Evolutionary conservation across 2,888 invertebrate species (phyloP), one percentile per base, ranked within the genome.

Genomic region (Harpagoxenus sublaevis): DNA sequence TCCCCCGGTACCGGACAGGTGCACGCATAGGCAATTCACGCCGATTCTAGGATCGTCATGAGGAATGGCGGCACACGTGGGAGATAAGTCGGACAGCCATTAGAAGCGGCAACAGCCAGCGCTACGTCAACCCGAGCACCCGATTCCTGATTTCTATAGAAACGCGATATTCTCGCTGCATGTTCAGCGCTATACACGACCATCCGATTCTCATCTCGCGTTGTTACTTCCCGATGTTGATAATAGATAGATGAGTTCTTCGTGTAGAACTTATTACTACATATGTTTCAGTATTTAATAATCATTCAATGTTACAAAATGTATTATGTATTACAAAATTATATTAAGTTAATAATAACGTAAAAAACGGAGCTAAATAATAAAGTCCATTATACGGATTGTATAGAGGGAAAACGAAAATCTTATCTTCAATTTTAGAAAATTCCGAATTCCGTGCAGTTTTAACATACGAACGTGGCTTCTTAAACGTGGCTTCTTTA

Each of bases 11-110:
- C 45, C 15, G 5, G 63, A 75, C 75, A 75, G 63, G 63, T 75
- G 63, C 48, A 75, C 63, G 71, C 79, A 81, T 73, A 51, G 73
- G n/a, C 48, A 73, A 81, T 81, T 81, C 73, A 28, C 73, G 60
- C 79, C 48, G 28, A 81, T 73, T 62, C 48, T 48, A 60, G 60
- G 51, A 51, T 48, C 71, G 15, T 78, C 70, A 35, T 71, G 79
- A 79, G 48, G 60, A 62, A 79, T 79, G 45, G 79, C 57, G 48
- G 71, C 48, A 71, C 28, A 71, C 48, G 60, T 79, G 73, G 48
- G 79, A 79, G 79, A 79, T 79, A 79, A 79, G 79, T 79, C 73
- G 60, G 28, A 79, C 78, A 15, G 31, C 48, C 65, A 65, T 73
- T 73, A 73, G 6, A 51, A 35, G 31, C n/a, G 35, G 65, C 23